Base-by-base conservation (phyloP, 2,797 vertebrate species). In the Cyclura pinguis region DNA sequence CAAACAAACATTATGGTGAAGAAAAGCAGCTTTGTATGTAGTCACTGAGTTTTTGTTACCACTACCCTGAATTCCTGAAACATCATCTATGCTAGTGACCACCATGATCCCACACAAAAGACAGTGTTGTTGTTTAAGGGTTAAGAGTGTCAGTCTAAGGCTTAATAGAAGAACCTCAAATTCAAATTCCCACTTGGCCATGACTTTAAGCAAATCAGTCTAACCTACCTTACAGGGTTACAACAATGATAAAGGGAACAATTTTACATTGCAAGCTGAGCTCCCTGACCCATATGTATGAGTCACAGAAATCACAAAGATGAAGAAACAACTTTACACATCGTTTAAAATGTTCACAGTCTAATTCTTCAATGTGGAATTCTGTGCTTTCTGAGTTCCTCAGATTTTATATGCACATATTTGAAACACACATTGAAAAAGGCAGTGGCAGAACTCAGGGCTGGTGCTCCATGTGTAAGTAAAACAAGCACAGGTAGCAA, bases 1-100 rank as follows among this genome's bases (percentile, higher is more conserved):
- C 91, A 47, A 47, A 95, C 88, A 62, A 14, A 84, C 62, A 13
- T 89, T n/a, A 42, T 47, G n/a, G 92, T 82, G 50, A 93, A 59
- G 92, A 84, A 77, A 94, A 38, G 0, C 85, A 90, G 62, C 86
- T 29, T 47, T 55, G 88, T 3, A 3, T 0, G 1, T 64, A 83
- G 1, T n/a, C 16, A 82, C 0, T 73, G 29, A 73, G 18, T 7
- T 86, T 47, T 6, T 9, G 4, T 13, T 3, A 32, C 6, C 4
- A 12, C 13, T 59, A 4, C 16, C 89, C 82, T n/a, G 76, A 91
- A 92, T 89, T 27, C 85, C 0, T 83, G 38, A 93, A 91, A 64
- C 42, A 92, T n/a, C 18, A 38, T 62, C 55, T 90, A 13, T 32
- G 35, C 0, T 1, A 57, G 20, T 47, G 1, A 14, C 18, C 6